Conservation (phyloP, 2,797 vertebrate genomes). For the Leuciscus waleckii region DNA sequence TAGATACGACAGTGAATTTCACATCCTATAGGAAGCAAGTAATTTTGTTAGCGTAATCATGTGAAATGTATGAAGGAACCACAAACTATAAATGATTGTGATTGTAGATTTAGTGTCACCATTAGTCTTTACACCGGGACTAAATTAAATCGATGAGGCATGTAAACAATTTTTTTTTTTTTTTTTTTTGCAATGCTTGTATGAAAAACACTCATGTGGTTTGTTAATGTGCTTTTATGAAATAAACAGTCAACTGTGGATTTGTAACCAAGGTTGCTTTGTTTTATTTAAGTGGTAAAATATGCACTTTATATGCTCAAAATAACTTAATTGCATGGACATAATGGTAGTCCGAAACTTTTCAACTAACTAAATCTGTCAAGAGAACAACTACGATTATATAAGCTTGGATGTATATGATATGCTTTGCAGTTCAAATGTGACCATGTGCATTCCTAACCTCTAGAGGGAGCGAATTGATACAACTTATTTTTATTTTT, state of each 20-base stretch:
- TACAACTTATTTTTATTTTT: neutral
- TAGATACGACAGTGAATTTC: constrained; percentile 4
- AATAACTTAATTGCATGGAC: neutral
- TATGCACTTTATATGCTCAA: neutral
- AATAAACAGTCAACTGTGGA: constrained; percentile 83
- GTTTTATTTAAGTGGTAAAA: constrained; percentile 53
- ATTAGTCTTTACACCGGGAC: constrained; percentile 24
- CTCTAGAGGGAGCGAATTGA: constrained; percentile 27
- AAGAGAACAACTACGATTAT: neutral
- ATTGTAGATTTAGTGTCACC: constrained; percentile 36
- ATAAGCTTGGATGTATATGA: neutral
- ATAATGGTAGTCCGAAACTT: constrained; percentile 20
- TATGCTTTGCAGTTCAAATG: neutral
- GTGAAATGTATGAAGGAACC: constrained; percentile 22
- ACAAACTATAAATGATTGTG: constrained; percentile 37
- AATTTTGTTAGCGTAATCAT: constrained; percentile 22
- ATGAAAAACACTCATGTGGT: constrained; percentile 72
- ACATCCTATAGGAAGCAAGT: neutral
- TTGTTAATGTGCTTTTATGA: constrained; percentile 84
- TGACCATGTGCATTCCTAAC: neutral
- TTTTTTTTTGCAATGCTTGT: constrained; percentile 22
- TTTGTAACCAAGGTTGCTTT: constrained; percentile 49
- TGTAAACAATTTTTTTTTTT: constrained; percentile 52
- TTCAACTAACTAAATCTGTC: neutral
- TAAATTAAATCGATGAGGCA: constrained; percentile 69